Percentiles rank a stretch among this genome's conserved stretches.
These are phyloP conservation scores for Criorhina ranunculi DNA, from an alignment of 2,888 invertebrate species.

Conservation along the genomic window DNA sequence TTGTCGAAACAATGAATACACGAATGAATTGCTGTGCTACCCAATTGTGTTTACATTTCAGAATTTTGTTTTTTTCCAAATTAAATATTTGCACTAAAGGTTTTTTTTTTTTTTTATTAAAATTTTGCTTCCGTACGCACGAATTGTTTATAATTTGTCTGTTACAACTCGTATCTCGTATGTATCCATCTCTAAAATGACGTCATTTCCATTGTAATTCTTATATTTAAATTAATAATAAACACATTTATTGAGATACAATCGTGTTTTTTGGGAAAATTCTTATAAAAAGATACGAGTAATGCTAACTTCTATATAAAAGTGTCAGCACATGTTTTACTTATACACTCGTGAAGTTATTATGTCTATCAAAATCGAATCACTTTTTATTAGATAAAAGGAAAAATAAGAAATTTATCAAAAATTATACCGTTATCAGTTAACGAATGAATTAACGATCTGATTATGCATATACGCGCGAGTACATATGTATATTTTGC, in stretches of 20 bases:
- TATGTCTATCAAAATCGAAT: conserved; percentile 35
- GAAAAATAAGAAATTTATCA: conserved; percentile 13
- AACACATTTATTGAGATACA: neutral
- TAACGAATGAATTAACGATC: conserved; percentile 42
- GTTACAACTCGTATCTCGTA: neutral
- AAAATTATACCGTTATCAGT: conserved; percentile 44
- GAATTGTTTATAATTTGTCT: conserved; percentile 16
- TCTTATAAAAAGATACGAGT: neutral
- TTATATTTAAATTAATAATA: too few relatives aligned
- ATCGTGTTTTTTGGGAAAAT: neutral
- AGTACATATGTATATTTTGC: too few relatives aligned
- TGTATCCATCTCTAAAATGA: neutral
- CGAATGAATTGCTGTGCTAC: neutral
- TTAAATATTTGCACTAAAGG: conserved; percentile 32
- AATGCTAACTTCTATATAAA: too few relatives aligned
- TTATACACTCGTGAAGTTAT: conserved; percentile 15
- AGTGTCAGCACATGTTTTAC: neutral
- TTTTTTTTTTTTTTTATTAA: conserved; percentile 7
- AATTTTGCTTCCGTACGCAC: conserved; percentile 2
- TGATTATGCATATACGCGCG: conserved; percentile 58
- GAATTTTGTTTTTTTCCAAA: conserved; percentile 3
- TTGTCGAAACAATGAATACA: neutral
- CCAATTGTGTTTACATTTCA: conserved; percentile 19
- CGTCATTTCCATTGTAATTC: neutral
- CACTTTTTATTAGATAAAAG: conserved; percentile 35